Conservation (phyloP, 2,113 vertebrate species). For the Brachyhypopomus gauderio region DNA sequence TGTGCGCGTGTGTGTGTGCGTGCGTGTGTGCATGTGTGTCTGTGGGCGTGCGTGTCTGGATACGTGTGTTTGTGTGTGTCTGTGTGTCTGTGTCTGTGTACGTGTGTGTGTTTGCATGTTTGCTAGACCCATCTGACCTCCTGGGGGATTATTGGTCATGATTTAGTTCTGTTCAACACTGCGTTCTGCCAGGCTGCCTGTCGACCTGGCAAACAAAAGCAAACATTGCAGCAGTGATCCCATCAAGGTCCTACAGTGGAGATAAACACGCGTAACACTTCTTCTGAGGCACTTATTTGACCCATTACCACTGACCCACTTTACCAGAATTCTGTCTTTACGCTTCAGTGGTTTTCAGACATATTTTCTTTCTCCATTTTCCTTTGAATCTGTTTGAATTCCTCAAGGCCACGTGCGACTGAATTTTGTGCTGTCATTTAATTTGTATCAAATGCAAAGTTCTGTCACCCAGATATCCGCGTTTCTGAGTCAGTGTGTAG, state of each 20-base stretch:
- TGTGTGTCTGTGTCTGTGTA: background rate
- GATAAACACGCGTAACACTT: too few relatives aligned
- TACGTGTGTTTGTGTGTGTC: background rate
- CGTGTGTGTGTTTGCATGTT: too few relatives aligned
- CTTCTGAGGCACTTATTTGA: background rate
- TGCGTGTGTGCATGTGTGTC: too few relatives aligned
- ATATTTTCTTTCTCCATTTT: background rate
- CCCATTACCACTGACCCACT: background rate
- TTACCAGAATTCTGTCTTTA: background rate
- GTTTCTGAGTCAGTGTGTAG: background rate
- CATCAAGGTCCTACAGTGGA: background rate
- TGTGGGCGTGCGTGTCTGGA: background rate
- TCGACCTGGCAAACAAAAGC: background rate
- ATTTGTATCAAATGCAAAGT: background rate
- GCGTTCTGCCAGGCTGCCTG: background rate
- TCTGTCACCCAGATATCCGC: background rate
- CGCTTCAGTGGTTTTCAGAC: background rate
- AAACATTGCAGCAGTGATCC: background rate
- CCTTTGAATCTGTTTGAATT: background rate
- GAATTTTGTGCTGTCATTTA: background rate
- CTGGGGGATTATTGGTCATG: background rate
- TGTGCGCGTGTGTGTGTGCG: too few relatives aligned
- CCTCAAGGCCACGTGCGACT: background rate
- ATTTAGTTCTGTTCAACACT: background rate
- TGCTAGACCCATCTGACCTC: too few relatives aligned